Conservation (phyloP, 2,113 vertebrate genomes). For the Mugil cephalus region DNA sequence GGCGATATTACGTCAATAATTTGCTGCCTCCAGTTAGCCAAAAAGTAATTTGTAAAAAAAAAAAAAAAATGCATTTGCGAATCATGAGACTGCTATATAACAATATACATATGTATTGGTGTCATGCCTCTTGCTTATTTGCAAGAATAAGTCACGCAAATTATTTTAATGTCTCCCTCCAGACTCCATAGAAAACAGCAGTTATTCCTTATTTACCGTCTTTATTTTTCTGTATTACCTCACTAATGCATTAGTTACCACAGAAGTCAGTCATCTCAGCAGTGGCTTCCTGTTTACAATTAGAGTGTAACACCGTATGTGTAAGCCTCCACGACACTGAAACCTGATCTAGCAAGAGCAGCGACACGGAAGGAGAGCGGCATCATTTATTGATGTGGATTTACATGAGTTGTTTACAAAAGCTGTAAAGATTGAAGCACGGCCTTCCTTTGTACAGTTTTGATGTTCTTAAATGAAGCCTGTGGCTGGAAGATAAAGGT, state of each 20-base stretch:
- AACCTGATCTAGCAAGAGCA: constrained; percentile 15
- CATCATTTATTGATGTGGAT: constrained; percentile 48
- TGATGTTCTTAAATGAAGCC: not conserved
- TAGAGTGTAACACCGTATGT: not conserved
- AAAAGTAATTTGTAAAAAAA: too few relatives aligned
- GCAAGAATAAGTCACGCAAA: too few relatives aligned
- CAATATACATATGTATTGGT: too few relatives aligned
- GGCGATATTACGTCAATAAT: too few relatives aligned
- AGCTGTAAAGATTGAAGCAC: not conserved
- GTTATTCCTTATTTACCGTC: too few relatives aligned
- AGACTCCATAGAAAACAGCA: too few relatives aligned
- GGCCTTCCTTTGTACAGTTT: not conserved
- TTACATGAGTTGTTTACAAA: not conserved
- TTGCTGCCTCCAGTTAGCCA: too few relatives aligned
- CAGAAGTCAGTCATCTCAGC: constrained; percentile 18
- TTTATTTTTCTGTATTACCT: too few relatives aligned
- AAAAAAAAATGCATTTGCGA: too few relatives aligned
- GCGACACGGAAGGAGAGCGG: not conserved
- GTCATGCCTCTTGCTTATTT: too few relatives aligned
- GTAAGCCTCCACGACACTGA: not conserved
- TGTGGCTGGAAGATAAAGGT: not conserved
- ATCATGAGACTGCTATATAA: too few relatives aligned
- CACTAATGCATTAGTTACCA: not conserved
- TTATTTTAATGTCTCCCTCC: too few relatives aligned
- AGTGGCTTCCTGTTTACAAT: constrained; percentile 34